A percentile compares a stretch with the other conserved stretches of the same genome.
These are phyloP conservation scores for Phenganax stokvisi DNA, from an alignment of 92 coral and sea anemone genomes.

Conservation along the genomic window DNA sequence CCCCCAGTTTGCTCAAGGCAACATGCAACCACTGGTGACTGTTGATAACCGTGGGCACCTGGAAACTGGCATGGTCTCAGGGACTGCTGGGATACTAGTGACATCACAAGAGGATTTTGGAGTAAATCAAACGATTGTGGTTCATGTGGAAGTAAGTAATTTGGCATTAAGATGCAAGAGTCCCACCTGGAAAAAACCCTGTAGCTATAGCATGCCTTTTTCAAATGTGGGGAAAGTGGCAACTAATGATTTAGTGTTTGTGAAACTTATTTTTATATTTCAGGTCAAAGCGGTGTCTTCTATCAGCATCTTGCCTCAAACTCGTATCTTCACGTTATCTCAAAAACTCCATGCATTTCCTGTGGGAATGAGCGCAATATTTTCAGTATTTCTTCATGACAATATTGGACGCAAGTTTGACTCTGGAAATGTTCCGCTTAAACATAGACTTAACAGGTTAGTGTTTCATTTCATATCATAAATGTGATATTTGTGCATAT, in stretches of 20 bases:
- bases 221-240: neutral
- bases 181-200: too few species aligned
- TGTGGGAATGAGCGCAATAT: constrained; percentile 82
- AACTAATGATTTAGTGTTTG: neutral
- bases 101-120: constrained; percentile 97
- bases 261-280: constrained; percentile 1
- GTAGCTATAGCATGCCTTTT: neutral
- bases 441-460: constrained; percentile 86
- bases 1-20: constrained; percentile 10
- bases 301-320: constrained; percentile 66
- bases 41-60: constrained; percentile 69
- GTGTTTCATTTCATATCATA: neutral
- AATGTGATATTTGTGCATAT: neutral
- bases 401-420: constrained; percentile 88
- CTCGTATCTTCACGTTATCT: constrained; percentile 78
- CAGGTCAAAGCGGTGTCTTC: constrained; percentile 94
- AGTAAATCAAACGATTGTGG: constrained; percentile 82
- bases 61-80: constrained; percentile 68
- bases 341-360: constrained; percentile 87
- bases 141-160: constrained; percentile 76
- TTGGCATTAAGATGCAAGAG: neutral
- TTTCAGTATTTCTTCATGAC: constrained; percentile 76
- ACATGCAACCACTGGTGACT: constrained; percentile 39
- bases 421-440: constrained; percentile 81
- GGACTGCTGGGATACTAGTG: constrained; percentile 87